phyloP scores from a whole-genome alignment of 2,113 vertebrate species.

The Apteryx owenii region DNA sequence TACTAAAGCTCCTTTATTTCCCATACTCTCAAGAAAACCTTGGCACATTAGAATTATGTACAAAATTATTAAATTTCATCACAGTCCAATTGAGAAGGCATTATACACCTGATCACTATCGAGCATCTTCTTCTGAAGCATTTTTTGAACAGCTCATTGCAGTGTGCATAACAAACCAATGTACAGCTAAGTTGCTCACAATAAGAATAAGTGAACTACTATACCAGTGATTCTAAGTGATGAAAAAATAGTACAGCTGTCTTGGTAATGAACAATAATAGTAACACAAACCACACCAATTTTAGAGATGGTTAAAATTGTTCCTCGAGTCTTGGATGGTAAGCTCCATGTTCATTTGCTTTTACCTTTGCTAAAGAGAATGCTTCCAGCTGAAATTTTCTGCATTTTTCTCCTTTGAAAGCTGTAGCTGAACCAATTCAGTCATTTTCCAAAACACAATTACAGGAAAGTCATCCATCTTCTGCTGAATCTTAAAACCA shows the following conservation, averaged over 20 bases:
- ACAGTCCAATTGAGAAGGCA: neutral
- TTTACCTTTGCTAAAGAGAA: neutral
- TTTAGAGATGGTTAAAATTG: neutral
- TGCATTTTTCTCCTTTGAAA: constrained; percentile 7
- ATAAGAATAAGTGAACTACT: neutral
- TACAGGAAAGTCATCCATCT: neutral
- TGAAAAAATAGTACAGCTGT: neutral
- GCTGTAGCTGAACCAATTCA: neutral
- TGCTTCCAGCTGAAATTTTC: neutral
- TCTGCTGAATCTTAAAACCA: neutral
- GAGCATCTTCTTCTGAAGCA: neutral
- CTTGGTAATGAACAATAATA: neutral
- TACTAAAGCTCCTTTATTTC: constrained; percentile 32
- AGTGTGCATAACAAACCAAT: neutral
- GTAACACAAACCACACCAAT: neutral
- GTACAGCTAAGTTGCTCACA: neutral
- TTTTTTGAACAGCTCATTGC: neutral
- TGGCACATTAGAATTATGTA: neutral
- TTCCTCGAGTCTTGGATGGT: neutral
- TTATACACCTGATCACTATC: neutral
- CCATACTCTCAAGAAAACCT: neutral
- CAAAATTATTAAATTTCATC: neutral
- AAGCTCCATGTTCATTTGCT: neutral
- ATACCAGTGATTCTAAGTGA: neutral
- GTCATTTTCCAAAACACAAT: neutral